Evolutionary conservation across 2,113 vertebrate species (phyloP).

Genomic region (Hippocampus barbouri): DNA sequence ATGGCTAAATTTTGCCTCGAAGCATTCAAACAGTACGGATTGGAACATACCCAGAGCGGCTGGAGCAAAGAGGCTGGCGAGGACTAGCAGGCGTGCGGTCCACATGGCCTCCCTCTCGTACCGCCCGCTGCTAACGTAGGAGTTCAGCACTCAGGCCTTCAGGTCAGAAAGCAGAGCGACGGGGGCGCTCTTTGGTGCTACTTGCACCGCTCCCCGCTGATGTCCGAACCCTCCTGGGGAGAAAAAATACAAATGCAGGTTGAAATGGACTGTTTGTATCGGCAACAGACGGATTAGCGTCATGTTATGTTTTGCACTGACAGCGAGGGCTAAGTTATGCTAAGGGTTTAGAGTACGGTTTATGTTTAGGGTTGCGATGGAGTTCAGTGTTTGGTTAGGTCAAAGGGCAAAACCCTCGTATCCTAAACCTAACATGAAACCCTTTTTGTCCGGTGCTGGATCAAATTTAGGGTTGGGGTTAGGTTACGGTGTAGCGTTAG

Average conservation of each 20-base stretch:
- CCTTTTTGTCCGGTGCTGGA: no score
- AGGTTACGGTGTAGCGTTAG: no score
- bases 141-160: slow-evolving; percentile 57
- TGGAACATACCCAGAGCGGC: slow-evolving; percentile 80
- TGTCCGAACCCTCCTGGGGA: background rate
- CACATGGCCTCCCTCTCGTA: slow-evolving; percentile 82
- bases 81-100: slow-evolving; percentile 83
- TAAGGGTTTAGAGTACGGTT: no score
- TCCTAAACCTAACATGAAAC: no score
- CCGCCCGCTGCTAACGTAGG: slow-evolving; percentile 66
- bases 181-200: slow-evolving; percentile 6
- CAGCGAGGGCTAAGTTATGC: background rate
- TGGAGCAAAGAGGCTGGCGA: slow-evolving; percentile 81
- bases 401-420: background rate
- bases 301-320: background rate
- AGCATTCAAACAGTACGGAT: background rate
- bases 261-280: background rate
- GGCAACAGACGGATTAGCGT: background rate
- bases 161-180: slow-evolving; percentile 25
- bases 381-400: background rate
- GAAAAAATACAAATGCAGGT: background rate
- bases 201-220: background rate
- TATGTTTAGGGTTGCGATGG: no score
- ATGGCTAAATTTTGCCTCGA: no score
- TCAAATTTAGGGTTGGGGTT: no score